A percentile compares a stretch with the other conserved stretches of the same genome.
Conservation (phyloP, 2,113 vertebrate species). For the Kryptolebias marmoratus region DNA sequence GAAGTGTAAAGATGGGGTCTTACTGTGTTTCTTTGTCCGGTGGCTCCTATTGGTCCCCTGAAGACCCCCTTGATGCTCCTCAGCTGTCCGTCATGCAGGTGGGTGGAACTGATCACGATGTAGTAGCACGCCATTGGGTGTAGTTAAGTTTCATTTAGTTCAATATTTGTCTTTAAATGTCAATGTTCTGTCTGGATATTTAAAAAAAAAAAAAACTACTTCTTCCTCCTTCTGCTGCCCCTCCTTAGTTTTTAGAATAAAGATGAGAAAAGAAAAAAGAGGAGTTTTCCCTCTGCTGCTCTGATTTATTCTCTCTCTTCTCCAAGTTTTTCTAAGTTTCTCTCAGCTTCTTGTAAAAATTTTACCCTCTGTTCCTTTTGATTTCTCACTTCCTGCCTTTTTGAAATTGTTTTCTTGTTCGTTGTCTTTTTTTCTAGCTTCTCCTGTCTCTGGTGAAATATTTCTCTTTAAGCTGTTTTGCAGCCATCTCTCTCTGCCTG, state of each 20-base stretch:
- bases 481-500: constrained; percentile 52
- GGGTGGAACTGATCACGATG: constrained; percentile 98
- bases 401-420: constrained; percentile 26
- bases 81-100: constrained; percentile 96
- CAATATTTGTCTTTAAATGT: constrained; percentile 3
- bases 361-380: constrained; percentile 44
- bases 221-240: constrained; percentile 7
- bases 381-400: constrained; percentile 13
- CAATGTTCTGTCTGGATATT: constrained; percentile 4
- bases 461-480: constrained; percentile 69
- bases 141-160: constrained; percentile 53
- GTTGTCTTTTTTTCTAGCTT: background rate
- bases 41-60: constrained; percentile 92
- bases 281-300: constrained; percentile 23
- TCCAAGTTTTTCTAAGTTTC: constrained; percentile 57
- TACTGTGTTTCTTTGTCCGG: constrained; percentile 89
- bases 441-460: constrained; percentile 42
- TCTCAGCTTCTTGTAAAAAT: constrained; percentile 46
- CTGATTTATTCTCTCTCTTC: constrained; percentile 62
- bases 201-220: background rate
- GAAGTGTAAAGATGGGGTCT: constrained; percentile 39
- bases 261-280: constrained; percentile 1
- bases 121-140: constrained; percentile 97
- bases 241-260: constrained; percentile 38
- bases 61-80: constrained; percentile 99